phyloP scores from a whole-genome alignment of 2,113 vertebrate genomes.

The Camelus bactrianus region DNA sequence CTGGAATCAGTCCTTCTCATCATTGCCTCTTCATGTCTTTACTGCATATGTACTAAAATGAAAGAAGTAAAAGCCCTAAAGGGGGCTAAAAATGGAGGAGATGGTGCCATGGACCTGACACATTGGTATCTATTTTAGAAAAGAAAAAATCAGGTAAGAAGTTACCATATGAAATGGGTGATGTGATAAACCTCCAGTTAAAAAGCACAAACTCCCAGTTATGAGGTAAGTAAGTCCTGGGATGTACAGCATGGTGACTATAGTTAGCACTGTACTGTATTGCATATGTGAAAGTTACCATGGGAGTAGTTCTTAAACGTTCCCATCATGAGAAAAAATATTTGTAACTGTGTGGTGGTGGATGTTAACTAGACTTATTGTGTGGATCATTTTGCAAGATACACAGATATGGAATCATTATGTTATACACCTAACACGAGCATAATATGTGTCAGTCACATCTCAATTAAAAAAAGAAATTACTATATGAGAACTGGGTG shows the following conservation, averaged over 20 bases:
- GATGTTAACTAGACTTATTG: background rate
- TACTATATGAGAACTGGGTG: background rate
- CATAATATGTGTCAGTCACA: background rate
- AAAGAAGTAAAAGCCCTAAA: background rate
- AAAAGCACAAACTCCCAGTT: background rate
- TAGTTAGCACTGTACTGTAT: background rate
- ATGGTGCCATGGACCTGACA: background rate
- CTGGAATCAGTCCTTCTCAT: background rate
- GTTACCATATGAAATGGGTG: background rate
- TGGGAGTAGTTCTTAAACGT: background rate
- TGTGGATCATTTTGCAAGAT: background rate
- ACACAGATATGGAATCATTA: background rate
- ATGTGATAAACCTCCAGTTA: background rate
- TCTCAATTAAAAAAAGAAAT: background rate
- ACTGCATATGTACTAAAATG: background rate
- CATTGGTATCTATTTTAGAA: background rate
- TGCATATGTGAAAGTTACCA: background rate
- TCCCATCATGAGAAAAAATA: background rate
- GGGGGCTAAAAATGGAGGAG: background rate
- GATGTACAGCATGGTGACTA: background rate
- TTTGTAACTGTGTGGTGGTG: background rate
- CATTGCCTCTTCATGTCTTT: background rate
- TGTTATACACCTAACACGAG: background rate
- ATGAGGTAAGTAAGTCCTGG: background rate
- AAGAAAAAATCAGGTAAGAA: background rate